Evolutionary conservation across 2,797 vertebrate genomes (phyloP), one percentile per base, ranked within the genome.

Genomic region (Platyrinchus mystaceus): DNA sequence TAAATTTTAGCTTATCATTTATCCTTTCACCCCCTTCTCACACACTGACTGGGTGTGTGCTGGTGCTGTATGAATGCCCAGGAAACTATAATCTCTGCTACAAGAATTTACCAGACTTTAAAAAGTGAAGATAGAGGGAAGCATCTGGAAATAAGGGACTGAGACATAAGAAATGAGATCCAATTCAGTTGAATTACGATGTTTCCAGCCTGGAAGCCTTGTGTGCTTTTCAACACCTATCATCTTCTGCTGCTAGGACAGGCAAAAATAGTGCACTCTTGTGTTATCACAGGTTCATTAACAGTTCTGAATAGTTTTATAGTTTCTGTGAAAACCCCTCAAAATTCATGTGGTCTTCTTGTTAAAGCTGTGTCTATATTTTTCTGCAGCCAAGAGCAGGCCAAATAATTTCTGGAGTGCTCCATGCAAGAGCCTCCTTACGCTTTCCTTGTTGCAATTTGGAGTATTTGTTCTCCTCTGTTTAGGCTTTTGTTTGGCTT

Each of bases 21-120:
- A 0, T 34, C 2, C 9, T 79, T 77, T 70, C 23, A 73, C 11
- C 36, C 26, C 3, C 7, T 69, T 62, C 34, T n/a, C 50, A 28
- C 11, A 11, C 2, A 0, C 14, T 21, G 2, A 16, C 14, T 81
- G 68, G 8, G 5, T 36, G 10, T 19, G 4, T 76, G 4, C 27
- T 56, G 26, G 36, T 69, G 53, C 58, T 66, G 16, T 37, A 21
- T 0, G 0, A 67, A 55, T 55, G 23, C 44, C 10, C 34, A 30
- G 66, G 41, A 66, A 69, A 23, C 10, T 43, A 15, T 46, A 90
- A n/a, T 37, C 21, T 19, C n/a, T 83, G 39, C 46, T 62, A 6
- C 14, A 80, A 63, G 50, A 85, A n/a, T 69, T 46, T 53, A 52
- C 36, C 58, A 46, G 6, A 52, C 20, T 78, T 77, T 23, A 8